Conservation (phyloP, 1,140 invertebrate species). For the Drosophila mojavensis region DNA sequence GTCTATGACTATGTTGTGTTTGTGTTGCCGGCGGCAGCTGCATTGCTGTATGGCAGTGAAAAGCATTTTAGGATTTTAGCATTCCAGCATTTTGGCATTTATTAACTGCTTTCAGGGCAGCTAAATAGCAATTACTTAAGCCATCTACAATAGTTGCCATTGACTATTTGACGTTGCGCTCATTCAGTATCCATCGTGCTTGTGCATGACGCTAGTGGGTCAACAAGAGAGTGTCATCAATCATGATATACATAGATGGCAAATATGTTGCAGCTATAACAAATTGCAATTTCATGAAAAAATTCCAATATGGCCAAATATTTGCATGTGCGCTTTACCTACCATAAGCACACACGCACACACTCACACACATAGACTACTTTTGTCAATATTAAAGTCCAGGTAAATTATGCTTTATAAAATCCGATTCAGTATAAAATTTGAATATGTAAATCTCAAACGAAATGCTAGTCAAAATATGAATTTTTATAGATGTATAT, state of each 20-base stretch:
- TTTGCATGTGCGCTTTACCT: background rate
- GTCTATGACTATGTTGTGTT: slow-evolving; percentile 23
- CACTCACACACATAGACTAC: background rate
- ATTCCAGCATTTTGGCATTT: slow-evolving; percentile 50
- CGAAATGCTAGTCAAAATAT: too few species aligned
- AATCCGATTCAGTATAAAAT: too few species aligned
- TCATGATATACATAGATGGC: slow-evolving; percentile 40
- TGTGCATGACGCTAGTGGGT: slow-evolving; percentile 41
- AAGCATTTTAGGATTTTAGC: slow-evolving; percentile 26
- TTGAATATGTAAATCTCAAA: too few species aligned
- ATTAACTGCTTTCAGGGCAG: slow-evolving; percentile 59
- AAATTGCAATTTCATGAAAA: slow-evolving; percentile 34
- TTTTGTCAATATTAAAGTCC: slow-evolving; percentile 11
- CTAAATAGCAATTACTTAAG: slow-evolving; percentile 78
- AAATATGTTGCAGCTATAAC: slow-evolving; percentile 28
- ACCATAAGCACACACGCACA: too few species aligned
- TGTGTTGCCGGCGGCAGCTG: slow-evolving; percentile 30
- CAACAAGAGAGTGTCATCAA: slow-evolving; percentile 54
- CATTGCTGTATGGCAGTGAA: slow-evolving; percentile 9
- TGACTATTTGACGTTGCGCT: slow-evolving; percentile 41
- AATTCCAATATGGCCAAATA: slow-evolving; percentile 5
- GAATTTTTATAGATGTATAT: too few species aligned
- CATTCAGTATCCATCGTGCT: background rate
- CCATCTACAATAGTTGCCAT: slow-evolving; percentile 20
- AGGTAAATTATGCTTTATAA: too few species aligned